Base-by-base conservation (phyloP, 2,113 vertebrate genomes). In the Eulemur rufifrons region DNA sequence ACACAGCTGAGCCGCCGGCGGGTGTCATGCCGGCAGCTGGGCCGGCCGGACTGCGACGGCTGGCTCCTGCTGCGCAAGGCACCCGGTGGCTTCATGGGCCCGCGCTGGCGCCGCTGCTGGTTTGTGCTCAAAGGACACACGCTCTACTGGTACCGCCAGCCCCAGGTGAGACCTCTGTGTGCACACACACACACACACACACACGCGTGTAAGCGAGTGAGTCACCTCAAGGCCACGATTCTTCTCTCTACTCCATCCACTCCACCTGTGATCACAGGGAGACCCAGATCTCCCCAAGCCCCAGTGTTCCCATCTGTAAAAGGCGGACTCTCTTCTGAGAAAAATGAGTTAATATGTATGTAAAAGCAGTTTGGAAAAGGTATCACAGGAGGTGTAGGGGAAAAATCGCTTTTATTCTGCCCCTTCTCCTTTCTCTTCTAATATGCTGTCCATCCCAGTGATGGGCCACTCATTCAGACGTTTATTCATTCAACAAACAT, bases 81-180 rank as follows among this genome's bases (percentile, higher is more conserved):
- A 39, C 98, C 98, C 0, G 97, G 96, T 0, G 99, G 98, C 66
- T 99, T 99, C 98, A 98, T 99, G 98, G 95, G 99, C n/a, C 99
- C 99, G n/a, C 99, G 99, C 97, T 99, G 99, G 99, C 99, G 99
- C 88, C 99, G 99, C 9, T 99, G 99, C 98, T 99, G 99, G 99
- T 99, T 99, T 0, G 99, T 99, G 96, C 99, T 99, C 73, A 99
- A 99, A 88, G 99, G 99, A 27, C 99, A 99, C 45, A 98, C 97
- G 0, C 98, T 99, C 42, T 99, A 99, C 98, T 99, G 99, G 99
- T 99, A 99, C 98, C 98, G 92, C 95, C 98, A 98, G 91, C 99
- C 99, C 95, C 99, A 99, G 39, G 99, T 99, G 97, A 98, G 99
- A 96, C 52, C 39, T 61, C 8, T 13, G 13, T 4, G 6, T 2